phyloP scores from a whole-genome alignment of 2,113 vertebrate genomes.

The Neotoma lepida region DNA sequence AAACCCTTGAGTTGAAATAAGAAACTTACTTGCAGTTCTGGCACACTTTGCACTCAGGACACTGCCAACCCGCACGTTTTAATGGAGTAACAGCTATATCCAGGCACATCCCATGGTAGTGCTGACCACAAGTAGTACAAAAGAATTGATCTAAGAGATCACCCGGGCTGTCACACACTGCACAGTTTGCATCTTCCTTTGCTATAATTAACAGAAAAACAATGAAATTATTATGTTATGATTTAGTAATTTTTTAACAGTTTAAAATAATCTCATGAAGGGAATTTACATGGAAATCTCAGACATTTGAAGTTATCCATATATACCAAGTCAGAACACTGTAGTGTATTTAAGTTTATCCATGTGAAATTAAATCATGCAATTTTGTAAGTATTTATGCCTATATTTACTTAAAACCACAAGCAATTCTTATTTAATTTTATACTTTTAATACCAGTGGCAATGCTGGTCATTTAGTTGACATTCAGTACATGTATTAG shows the following conservation, averaged over 20 bases:
- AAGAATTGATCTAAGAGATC: slow-evolving; percentile 93
- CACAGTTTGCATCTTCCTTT: slow-evolving; percentile 94
- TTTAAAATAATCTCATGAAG: slow-evolving; percentile 60
- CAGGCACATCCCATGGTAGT: slow-evolving; percentile 96
- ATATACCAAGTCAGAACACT: slow-evolving; percentile 6
- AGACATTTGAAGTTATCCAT: slow-evolving; percentile 52
- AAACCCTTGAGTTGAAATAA: slow-evolving; percentile 42
- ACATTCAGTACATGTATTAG: not conserved
- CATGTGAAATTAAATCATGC: not conserved
- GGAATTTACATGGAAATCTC: slow-evolving; percentile 37
- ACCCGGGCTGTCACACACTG: slow-evolving; percentile 89
- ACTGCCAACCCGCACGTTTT: slow-evolving; percentile 97
- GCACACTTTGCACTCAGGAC: slow-evolving; percentile 96
- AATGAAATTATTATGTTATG: slow-evolving; percentile 67
- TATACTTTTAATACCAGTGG: not conserved
- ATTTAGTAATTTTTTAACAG: slow-evolving; percentile 62
- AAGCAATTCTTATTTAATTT: not conserved
- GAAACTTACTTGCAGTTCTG: slow-evolving; percentile 97
- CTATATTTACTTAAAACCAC: not conserved
- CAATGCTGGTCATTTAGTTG: not conserved
- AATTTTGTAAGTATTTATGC: not conserved
- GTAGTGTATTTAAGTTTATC: not conserved
- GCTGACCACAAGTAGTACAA: slow-evolving; percentile 96
- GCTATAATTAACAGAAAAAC: slow-evolving; percentile 83
- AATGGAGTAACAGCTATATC: slow-evolving; percentile 91